A percentile compares a stretch with the other conserved stretches of the same genome.
These are phyloP conservation scores for Eristalinus sepulchralis DNA, from an alignment of 2,888 invertebrate species.

Conservation along the genomic window DNA sequence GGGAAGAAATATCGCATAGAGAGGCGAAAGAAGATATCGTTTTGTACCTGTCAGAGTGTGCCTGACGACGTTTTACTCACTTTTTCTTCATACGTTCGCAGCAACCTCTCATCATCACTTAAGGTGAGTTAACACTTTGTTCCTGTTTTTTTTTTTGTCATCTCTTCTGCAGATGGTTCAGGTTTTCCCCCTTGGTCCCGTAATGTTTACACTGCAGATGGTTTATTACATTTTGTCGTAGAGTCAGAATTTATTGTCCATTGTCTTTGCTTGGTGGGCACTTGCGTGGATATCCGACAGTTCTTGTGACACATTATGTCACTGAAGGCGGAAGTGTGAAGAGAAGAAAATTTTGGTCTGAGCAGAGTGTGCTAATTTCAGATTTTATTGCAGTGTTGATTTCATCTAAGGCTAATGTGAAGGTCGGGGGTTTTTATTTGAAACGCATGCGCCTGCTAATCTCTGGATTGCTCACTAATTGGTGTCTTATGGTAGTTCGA, in stretches of 20 bases:
- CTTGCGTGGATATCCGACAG: not conserved
- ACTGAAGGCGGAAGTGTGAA: not conserved
- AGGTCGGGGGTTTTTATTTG: slow-evolving; percentile 18
- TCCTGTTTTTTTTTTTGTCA: not conserved
- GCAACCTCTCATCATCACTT: not conserved
- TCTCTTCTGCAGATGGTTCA: not conserved
- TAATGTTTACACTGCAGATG: not conserved
- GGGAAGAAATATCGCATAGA: slow-evolving; percentile 30
- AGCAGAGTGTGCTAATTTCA: not conserved
- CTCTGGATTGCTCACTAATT: not conserved
- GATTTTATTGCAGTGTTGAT: slow-evolving; percentile 5
- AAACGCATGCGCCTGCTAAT: not conserved
- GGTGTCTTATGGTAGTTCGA: not conserved
- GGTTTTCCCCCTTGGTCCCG: not conserved
- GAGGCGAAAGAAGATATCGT: slow-evolving; percentile 1
- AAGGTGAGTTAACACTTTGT: slow-evolving; percentile 46
- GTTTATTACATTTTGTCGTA: not conserved
- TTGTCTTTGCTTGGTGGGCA: not conserved
- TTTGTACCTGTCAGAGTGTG: slow-evolving; percentile 25
- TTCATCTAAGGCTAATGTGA: not conserved
- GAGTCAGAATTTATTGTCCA: not conserved
- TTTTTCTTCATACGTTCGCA: not conserved
- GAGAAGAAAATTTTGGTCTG: not conserved
- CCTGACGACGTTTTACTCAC: slow-evolving; percentile 16
- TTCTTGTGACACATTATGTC: not conserved